A percentile compares a stretch with the other conserved stretches of the same genome.
Evolutionary conservation across 1,140 invertebrate genomes (phyloP).

Genomic region (Hyles vespertilio): DNA sequence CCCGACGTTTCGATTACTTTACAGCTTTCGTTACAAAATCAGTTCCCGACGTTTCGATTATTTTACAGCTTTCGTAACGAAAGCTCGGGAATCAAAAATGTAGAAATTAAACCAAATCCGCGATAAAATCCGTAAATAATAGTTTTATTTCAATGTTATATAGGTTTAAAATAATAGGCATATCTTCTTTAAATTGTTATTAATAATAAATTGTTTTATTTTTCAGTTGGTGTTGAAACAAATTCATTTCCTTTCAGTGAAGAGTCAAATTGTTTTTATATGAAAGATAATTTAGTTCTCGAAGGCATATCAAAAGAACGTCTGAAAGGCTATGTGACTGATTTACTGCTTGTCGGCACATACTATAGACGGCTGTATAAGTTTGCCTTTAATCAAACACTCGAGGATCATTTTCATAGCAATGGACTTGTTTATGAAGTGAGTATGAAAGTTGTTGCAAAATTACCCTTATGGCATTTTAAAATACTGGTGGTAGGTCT

Average conservation of each 20-base stretch:
- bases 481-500: too few species aligned
- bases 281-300: slow-evolving; percentile 55
- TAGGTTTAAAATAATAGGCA: not conserved
- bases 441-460: slow-evolving; percentile 4
- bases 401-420: slow-evolving; percentile 55
- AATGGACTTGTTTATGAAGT: slow-evolving; percentile 70
- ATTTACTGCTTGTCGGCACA: slow-evolving; percentile 57
- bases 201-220: slow-evolving; percentile 7
- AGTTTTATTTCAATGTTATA: too few species aligned
- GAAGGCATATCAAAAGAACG: slow-evolving; percentile 61
- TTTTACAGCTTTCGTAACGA: too few species aligned
- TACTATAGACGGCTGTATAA: slow-evolving; percentile 62
- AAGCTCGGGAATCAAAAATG: too few species aligned
- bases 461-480: too few species aligned
- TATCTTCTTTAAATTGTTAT: not conserved
- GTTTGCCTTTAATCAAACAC: slow-evolving; percentile 55
- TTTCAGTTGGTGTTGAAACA: slow-evolving; percentile 68
- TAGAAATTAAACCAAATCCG: too few species aligned
- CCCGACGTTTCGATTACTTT: too few species aligned
- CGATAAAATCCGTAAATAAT: too few species aligned
- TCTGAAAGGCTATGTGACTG: slow-evolving; percentile 45
- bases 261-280: slow-evolving; percentile 52
- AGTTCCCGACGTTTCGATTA: too few species aligned
- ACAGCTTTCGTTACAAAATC: too few species aligned
- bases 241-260: slow-evolving; percentile 58